Percentiles rank a stretch among this genome's conserved stretches.
These are phyloP conservation scores for Corydoras maculifer DNA, from an alignment of 2,113 vertebrate genomes.

Conservation along the genomic window DNA sequence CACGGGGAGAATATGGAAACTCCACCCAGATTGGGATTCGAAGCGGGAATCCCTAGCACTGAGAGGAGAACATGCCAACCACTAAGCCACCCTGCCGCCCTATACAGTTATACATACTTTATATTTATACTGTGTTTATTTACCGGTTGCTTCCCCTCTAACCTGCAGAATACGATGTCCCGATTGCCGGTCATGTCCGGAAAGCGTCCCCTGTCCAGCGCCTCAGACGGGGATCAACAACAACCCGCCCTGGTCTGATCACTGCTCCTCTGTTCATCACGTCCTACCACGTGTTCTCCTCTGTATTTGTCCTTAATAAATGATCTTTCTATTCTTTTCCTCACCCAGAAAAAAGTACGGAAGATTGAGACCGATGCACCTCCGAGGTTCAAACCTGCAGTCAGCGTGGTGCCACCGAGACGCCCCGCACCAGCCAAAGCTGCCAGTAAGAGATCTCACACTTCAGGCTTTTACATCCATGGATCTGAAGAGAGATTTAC, in stretches of 20 bases:
- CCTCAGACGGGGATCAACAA: slow-evolving; percentile 41
- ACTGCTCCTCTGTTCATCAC: not conserved
- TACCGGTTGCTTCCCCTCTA: not conserved
- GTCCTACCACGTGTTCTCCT: not conserved
- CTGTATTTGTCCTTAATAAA: not conserved
- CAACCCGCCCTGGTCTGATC: slow-evolving; percentile 57
- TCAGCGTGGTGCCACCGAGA: slow-evolving; percentile 40
- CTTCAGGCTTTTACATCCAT: not conserved
- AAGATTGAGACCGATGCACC: slow-evolving; percentile 38
- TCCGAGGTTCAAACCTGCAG: slow-evolving; percentile 44
- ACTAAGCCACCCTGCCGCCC: no score
- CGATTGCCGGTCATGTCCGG: slow-evolving; percentile 58
- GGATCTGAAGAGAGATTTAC: not conserved
- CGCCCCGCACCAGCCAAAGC: not conserved
- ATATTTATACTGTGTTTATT: no score
- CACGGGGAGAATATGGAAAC: no score
- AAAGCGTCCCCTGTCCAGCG: slow-evolving; percentile 54
- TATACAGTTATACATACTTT: no score
- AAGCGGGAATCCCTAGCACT: no score
- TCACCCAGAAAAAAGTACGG: slow-evolving; percentile 54
- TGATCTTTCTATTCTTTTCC: not conserved
- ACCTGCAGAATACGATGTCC: slow-evolving; percentile 46
- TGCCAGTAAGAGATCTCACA: not conserved
- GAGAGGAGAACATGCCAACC: no score
- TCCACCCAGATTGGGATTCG: no score